A percentile compares a stretch with the other conserved stretches of the same genome.
Evolutionary conservation across 1,140 invertebrate genomes (phyloP).

Genomic region (Procambarus virginalis): DNA sequence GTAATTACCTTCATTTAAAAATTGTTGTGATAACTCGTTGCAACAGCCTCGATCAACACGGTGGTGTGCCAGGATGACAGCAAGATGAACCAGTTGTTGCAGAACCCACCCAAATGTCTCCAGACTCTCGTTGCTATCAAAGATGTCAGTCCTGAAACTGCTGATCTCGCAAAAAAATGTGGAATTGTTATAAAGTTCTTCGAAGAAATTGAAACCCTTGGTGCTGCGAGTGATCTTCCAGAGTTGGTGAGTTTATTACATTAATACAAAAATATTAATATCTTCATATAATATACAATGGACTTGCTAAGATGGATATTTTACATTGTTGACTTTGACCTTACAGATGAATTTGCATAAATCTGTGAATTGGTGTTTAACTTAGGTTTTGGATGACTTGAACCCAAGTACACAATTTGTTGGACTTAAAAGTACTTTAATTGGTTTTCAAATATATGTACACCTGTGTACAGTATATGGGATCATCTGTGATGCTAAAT

Average conservation of each 20-base stretch:
- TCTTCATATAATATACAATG: no score
- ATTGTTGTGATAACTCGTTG: background rate
- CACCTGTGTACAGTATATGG: no score
- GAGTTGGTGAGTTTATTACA: conserved; percentile 79
- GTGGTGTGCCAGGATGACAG: conserved; percentile 94
- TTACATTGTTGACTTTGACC: no score
- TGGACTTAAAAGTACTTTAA: no score
- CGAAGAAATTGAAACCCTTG: conserved; percentile 89
- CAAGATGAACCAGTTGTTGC: conserved; percentile 90
- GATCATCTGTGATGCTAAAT: no score
- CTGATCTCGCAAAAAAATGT: conserved; percentile 84
- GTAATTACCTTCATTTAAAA: background rate
- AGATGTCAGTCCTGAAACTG: conserved; percentile 82
- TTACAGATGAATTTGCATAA: no score
- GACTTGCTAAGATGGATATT: no score
- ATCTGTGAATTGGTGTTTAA: no score
- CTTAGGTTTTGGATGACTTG: no score
- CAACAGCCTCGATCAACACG: conserved; percentile 85
- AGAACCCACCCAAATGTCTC: conserved; percentile 88
- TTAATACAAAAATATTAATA: no score
- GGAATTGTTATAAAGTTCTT: conserved; percentile 89
- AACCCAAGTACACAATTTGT: no score
- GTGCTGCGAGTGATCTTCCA: conserved; percentile 84
- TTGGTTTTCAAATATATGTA: no score
- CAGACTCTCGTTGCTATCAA: conserved; percentile 89